phyloP scores from a whole-genome alignment of 2,888 invertebrate species.

The Metallyticus violacea region DNA sequence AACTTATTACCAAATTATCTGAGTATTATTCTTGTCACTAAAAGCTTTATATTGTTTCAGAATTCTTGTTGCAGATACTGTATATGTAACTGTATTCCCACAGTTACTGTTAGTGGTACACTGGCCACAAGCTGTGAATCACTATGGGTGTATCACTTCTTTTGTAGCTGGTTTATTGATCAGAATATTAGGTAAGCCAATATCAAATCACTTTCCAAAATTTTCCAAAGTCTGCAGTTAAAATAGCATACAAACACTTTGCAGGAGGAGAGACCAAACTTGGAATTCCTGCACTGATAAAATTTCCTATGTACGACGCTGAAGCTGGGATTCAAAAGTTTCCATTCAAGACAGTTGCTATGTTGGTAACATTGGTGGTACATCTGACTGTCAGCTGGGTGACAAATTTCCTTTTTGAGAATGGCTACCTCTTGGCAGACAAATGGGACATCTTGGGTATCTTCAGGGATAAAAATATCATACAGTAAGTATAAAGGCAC shows the following conservation, averaged over 20 bases:
- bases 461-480: conserved; percentile 3
- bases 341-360: conserved; percentile 63
- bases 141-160: conserved; percentile 62
- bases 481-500: neutral
- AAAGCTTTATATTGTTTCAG: conserved; percentile 39
- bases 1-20: neutral
- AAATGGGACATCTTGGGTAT: conserved; percentile 30
- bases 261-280: conserved; percentile 59
- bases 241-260: neutral
- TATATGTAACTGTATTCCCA: conserved; percentile 70
- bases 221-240: neutral
- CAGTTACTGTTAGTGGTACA: conserved; percentile 67
- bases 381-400: conserved; percentile 52
- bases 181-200: conserved; percentile 47
- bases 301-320: conserved; percentile 54
- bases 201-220: no score
- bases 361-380: conserved; percentile 56
- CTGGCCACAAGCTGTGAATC: conserved; percentile 60
- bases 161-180: conserved; percentile 52
- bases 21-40: no score
- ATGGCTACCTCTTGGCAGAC: conserved; percentile 44
- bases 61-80: conserved; percentile 66
- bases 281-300: conserved; percentile 54
- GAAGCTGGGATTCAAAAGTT: conserved; percentile 55
- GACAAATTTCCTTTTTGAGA: conserved; percentile 50